Percentiles rank a stretch among this genome's conserved stretches.
These are phyloP conservation scores for Cydia strobilella DNA, from an alignment of 1,140 invertebrate species.

Conservation along the genomic window DNA sequence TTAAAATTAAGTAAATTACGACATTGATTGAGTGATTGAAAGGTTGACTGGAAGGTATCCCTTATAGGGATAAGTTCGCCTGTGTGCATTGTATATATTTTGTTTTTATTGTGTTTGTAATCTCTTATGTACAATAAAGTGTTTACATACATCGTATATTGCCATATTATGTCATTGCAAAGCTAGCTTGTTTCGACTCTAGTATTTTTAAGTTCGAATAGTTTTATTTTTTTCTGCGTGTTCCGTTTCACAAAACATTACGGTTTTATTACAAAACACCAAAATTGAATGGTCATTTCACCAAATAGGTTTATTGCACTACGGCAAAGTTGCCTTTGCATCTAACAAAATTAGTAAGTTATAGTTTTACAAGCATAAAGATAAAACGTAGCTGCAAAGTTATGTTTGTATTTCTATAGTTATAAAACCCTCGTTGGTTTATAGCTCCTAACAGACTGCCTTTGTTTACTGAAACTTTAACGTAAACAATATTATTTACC, in stretches of 20 bases:
- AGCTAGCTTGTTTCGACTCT: not conserved
- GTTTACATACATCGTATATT: too few relatives aligned
- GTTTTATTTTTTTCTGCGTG: not conserved
- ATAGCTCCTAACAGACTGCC: constrained; percentile 20
- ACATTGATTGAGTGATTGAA: too few relatives aligned
- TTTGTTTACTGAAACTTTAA: constrained; percentile 26
- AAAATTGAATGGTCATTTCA: constrained; percentile 26
- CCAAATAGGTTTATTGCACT: constrained; percentile 23
- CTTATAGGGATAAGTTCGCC: too few relatives aligned
- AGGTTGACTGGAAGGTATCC: too few relatives aligned
- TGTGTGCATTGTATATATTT: too few relatives aligned
- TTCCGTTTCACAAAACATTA: constrained; percentile 8
- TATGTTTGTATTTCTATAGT: not conserved
- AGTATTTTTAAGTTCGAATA: not conserved
- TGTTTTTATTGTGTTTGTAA: too few relatives aligned
- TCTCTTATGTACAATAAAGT: too few relatives aligned
- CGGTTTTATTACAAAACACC: constrained; percentile 19
- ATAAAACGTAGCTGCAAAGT: too few relatives aligned
- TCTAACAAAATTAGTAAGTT: not conserved
- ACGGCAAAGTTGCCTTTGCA: not conserved
- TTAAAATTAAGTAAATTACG: too few relatives aligned
- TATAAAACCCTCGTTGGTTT: constrained; percentile 28
- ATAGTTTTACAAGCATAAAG: not conserved
- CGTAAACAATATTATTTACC: constrained; percentile 30
- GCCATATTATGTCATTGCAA: too few relatives aligned